Conservation (phyloP, 2,888 invertebrate species). For the Xestia xanthographa region DNA sequence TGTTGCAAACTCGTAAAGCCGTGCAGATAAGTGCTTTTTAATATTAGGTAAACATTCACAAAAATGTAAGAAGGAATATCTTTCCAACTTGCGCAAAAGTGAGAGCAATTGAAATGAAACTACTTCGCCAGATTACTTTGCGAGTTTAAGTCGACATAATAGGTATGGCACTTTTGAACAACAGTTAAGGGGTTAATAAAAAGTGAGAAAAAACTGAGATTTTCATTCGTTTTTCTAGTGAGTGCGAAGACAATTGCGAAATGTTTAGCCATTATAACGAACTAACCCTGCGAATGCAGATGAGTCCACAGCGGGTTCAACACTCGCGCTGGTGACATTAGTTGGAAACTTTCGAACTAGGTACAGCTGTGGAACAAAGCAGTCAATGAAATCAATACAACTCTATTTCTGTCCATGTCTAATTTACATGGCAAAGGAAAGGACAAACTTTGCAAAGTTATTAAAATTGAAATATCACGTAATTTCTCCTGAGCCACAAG, state of each 20-base stretch:
- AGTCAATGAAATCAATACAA: constrained; percentile 35
- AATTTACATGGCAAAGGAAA: not conserved
- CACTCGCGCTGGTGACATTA: constrained; percentile 36
- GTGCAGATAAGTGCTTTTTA: constrained; percentile 52
- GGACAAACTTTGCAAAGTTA: not conserved
- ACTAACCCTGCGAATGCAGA: constrained; percentile 32
- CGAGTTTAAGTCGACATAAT: constrained; percentile 11
- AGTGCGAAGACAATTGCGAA: constrained; percentile 26
- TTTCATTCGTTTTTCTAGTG: constrained; percentile 12
- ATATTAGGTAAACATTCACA: constrained; percentile 52
- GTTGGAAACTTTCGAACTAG: constrained; percentile 26
- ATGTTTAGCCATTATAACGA: constrained; percentile 32
- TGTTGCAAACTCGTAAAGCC: constrained; percentile 51
- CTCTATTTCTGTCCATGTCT: not conserved
- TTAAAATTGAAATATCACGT: not conserved
- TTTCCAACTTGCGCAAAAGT: constrained; percentile 26
- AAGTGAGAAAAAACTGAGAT: constrained; percentile 13
- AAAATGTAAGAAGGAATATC: constrained; percentile 32
- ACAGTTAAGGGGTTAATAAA: constrained; percentile 19
- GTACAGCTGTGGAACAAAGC: constrained; percentile 19
- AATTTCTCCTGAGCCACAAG: not conserved
- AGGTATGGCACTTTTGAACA: constrained; percentile 7
- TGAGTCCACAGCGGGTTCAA: constrained; percentile 35
- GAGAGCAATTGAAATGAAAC: constrained; percentile 37
- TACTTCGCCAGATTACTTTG: constrained; percentile 42